Evolutionary conservation across 2,888 invertebrate genomes (phyloP).

Genomic region (Trachelus stipa): DNA sequence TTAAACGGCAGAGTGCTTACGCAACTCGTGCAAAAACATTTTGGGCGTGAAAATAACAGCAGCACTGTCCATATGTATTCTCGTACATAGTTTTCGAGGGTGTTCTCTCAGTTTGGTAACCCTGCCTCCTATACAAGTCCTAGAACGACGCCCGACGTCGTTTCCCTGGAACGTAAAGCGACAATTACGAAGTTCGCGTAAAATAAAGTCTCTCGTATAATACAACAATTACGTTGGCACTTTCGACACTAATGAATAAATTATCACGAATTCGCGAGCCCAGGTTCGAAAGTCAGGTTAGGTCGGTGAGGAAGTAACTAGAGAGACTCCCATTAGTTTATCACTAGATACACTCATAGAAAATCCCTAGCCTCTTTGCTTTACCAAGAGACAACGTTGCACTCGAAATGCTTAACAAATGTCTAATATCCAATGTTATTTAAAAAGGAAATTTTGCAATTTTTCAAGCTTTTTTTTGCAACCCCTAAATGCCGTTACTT

Average conservation of each 20-base stretch:
- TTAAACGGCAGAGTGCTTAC: neutral
- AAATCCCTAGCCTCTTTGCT: neutral
- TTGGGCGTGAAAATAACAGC: neutral
- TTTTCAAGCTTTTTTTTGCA: neutral
- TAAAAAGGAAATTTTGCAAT: neutral
- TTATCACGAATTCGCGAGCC: neutral
- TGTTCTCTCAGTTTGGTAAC: neutral
- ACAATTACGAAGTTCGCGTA: constrained; percentile 4
- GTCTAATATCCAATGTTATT: neutral
- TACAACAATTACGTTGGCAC: constrained; percentile 6
- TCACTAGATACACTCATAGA: neutral
- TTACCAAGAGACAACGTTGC: neutral
- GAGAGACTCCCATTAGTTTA: neutral
- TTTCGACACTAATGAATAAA: neutral
- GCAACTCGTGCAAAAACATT: neutral
- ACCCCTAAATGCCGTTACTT: neutral
- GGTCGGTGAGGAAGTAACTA: neutral
- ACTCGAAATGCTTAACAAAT: neutral
- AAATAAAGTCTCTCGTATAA: constrained; percentile 3
- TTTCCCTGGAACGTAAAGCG: neutral
- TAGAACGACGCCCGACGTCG: neutral
- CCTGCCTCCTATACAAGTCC: neutral
- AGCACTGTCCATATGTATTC: neutral
- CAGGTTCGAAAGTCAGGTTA: neutral
- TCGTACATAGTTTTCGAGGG: neutral